These are phyloP conservation scores for Melipona quadrifasciata DNA, from an alignment of 1,140 invertebrate species.

Conservation along the genomic window DNA sequence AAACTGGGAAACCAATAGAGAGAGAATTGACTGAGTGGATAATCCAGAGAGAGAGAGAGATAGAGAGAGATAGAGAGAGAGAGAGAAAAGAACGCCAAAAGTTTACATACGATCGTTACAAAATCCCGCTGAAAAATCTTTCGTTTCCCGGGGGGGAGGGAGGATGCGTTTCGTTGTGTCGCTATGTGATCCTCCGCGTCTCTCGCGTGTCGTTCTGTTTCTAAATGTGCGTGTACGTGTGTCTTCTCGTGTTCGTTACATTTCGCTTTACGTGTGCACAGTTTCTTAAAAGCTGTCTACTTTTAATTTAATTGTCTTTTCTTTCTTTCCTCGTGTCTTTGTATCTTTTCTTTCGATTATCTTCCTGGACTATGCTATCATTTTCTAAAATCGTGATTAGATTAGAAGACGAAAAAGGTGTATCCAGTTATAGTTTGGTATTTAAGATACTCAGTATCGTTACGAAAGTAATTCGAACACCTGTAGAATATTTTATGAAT, in stretches of 20 bases:
- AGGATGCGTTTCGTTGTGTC: conserved; percentile 47
- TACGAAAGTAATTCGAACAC: not conserved
- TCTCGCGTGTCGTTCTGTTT: conserved; percentile 42
- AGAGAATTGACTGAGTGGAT: conserved; percentile 44
- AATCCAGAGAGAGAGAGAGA: conserved; percentile 31
- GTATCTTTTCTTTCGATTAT: too few relatives aligned
- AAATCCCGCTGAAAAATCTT: conserved; percentile 52
- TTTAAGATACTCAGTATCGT: not conserved
- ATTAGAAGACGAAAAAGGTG: not conserved
- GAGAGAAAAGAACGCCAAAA: conserved; percentile 47
- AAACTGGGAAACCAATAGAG: conserved; percentile 40
- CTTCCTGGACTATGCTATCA: not conserved
- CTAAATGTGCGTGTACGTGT: not conserved
- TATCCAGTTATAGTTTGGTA: not conserved
- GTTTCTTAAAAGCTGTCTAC: too few relatives aligned
- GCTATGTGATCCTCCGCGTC: conserved; percentile 34
- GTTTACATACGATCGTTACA: conserved; percentile 57
- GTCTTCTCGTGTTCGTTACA: not conserved
- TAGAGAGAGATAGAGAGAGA: not conserved
- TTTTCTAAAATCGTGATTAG: not conserved
- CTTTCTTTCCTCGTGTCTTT: too few relatives aligned
- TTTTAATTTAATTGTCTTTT: not conserved
- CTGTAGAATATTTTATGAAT: not conserved
- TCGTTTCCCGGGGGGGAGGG: not conserved
- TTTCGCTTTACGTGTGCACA: not conserved